These are phyloP conservation scores for Drosophila arizonae DNA, from an alignment of 1,140 invertebrate genomes.

Conservation along the genomic window DNA sequence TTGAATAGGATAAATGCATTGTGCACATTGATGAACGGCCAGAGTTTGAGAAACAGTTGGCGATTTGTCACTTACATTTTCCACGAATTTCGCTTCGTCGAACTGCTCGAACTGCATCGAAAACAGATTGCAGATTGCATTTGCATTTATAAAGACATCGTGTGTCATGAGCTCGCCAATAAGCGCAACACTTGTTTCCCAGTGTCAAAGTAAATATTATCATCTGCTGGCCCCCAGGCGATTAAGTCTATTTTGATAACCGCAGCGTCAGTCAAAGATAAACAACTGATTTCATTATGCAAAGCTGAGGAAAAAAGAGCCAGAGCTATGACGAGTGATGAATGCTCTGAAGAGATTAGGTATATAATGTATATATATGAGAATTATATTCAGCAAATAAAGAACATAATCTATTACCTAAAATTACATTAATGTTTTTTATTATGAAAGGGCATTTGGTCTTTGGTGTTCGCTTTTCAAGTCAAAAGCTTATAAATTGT, in stretches of 20 bases:
- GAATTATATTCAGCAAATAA: too few relatives aligned
- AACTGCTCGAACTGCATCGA: not conserved
- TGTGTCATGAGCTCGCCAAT: not conserved
- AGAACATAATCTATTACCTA: too few relatives aligned
- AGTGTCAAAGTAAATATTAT: constrained; percentile 61
- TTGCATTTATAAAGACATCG: constrained; percentile 1
- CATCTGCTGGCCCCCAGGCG: constrained; percentile 21
- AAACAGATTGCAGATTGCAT: not conserved
- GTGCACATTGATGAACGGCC: constrained; percentile 28
- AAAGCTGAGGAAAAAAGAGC: not conserved
- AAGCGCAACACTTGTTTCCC: constrained; percentile 26
- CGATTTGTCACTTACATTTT: constrained; percentile 1
- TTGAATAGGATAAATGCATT: constrained; percentile 38
- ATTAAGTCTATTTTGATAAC: constrained; percentile 49
- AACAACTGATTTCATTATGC: constrained; percentile 48
- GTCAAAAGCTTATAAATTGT: too few relatives aligned
- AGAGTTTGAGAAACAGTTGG: constrained; percentile 7
- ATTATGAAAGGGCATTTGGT: too few relatives aligned
- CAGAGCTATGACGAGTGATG: not conserved
- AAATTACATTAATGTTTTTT: too few relatives aligned
- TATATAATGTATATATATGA: not conserved
- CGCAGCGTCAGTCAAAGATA: constrained; percentile 28
- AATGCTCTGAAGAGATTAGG: not conserved
- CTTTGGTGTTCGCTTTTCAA: too few relatives aligned
- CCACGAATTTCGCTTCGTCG: not conserved